Evolutionary conservation across 2,113 vertebrate species (phyloP), one percentile per base, ranked within the genome.

Genomic region (Dipodomys ordii): DNA sequence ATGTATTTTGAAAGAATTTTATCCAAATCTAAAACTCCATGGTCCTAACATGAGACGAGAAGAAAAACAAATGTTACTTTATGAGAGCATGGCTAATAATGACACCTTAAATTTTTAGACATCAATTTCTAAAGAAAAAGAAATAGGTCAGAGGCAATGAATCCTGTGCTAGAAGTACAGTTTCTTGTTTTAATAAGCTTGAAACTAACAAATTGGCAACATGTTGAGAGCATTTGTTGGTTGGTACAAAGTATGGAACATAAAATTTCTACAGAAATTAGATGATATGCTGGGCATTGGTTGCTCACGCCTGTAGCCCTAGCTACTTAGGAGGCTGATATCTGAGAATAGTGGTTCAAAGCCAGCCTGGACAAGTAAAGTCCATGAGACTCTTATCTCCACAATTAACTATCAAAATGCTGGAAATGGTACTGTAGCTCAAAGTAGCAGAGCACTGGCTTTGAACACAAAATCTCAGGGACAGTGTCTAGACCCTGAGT

Each of bases 11-110:
- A 53, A 94, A 83, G 30, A 88, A 72, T 80, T 67, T 85, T 84
- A 84, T 83, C 68, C 82, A 84, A 64, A 85, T 88, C 49, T 82
- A 87, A 90, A 89, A 84, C 53, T 35, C 57, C 64, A 77, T n/a
- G 19, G 44, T 68, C 87, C 23, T 90, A 96, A 67, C 53, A 74
- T 1, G 69, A 64, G 62, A 91, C 57, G 44, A 80, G 49, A 86
- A 18, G 30, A 28, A 86, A 85, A 85, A 81, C 12, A 92, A 77
- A 76, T 87, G 60, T 44, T 87, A 32, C 18, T 80, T 57, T 79
- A 60, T 28, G 28, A 74, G 44, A 94, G 46, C 74, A 20, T 25
- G 79, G 88, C 39, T 76, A 91, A 71, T 25, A 30, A 60, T 46
- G 7, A 90, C 20, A 53, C 16, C 30, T 62, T 62, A 80, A 90